These are phyloP conservation scores for Onychomys leucogaster DNA, from an alignment of 2,797 vertebrate genomes.

Conservation along the genomic window DNA sequence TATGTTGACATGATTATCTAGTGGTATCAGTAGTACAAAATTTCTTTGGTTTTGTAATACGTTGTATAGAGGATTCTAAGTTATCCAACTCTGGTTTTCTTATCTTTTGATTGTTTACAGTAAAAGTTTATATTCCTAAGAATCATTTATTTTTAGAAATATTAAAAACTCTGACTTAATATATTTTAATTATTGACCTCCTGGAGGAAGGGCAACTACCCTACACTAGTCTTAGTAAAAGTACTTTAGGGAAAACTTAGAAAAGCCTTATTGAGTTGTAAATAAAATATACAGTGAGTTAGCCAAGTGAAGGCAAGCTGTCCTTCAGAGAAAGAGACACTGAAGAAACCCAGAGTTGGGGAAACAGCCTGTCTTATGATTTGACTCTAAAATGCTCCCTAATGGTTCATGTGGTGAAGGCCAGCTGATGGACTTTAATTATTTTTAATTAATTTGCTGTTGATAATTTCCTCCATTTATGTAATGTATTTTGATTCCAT, in stretches of 20 bases:
- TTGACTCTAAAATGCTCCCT: not conserved
- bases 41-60: not conserved
- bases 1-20: not conserved
- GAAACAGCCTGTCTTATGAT: not conserved
- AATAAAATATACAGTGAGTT: not conserved
- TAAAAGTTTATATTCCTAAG: not conserved
- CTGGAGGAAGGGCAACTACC: not conserved
- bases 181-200: not conserved
- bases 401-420: not conserved
- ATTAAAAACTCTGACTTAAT: not conserved
- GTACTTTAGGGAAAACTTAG: not conserved
- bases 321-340: not conserved
- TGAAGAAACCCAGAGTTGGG: not conserved
- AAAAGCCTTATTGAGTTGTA: not conserved
- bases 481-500: not conserved
- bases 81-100: conserved; percentile 46
- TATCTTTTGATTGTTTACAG: conserved; percentile 24
- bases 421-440: not conserved
- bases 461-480: not conserved
- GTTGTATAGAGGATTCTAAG: conserved; percentile 46
- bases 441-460: not conserved
- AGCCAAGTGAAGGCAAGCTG: not conserved
- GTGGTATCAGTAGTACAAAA: not conserved
- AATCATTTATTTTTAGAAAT: not conserved
- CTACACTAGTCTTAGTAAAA: not conserved